Percentiles rank a stretch among this genome's conserved stretches.
These are phyloP conservation scores for Theretra japonica DNA, from an alignment of 2,888 invertebrate genomes.

Conservation along the genomic window DNA sequence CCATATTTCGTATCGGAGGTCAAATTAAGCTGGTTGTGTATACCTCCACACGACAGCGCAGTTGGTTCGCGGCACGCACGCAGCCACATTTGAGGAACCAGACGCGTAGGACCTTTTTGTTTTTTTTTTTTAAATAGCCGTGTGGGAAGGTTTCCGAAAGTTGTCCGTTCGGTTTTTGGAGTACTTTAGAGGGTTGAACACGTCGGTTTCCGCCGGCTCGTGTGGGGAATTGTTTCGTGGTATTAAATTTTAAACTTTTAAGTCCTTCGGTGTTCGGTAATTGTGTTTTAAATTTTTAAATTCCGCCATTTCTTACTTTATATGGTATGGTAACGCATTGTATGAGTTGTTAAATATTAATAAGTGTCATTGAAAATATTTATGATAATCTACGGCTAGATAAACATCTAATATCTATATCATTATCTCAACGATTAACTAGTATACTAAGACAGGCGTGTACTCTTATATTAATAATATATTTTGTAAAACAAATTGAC, in stretches of 20 bases:
- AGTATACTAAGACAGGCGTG: too few relatives aligned
- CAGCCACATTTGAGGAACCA: slow-evolving; percentile 36
- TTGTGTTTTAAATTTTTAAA: too few relatives aligned
- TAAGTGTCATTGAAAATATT: background rate
- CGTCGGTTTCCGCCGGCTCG: slow-evolving; percentile 23
- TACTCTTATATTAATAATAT: background rate
- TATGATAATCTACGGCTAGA: background rate
- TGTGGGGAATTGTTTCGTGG: background rate
- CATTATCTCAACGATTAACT: too few relatives aligned
- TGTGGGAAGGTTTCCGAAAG: slow-evolving; percentile 45
- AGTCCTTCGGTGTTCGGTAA: background rate
- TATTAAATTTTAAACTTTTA: background rate
- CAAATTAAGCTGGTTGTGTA: slow-evolving; percentile 34
- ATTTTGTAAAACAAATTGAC: background rate
- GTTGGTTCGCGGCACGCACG: slow-evolving; percentile 37
- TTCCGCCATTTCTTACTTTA: too few relatives aligned
- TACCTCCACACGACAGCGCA: slow-evolving; percentile 36
- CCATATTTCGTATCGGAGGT: slow-evolving; percentile 24
- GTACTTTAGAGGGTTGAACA: slow-evolving; percentile 34
- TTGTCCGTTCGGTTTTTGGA: slow-evolving; percentile 44
- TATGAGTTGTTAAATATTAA: background rate
- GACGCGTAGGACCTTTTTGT: slow-evolving; percentile 39
- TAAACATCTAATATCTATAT: background rate
- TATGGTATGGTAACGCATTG: too few relatives aligned
- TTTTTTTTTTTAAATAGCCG: slow-evolving; percentile 38